Evolutionary conservation across 2,797 vertebrate genomes (phyloP), one percentile per base, ranked within the genome.

Genomic region (Chaunax sp.): DNA sequence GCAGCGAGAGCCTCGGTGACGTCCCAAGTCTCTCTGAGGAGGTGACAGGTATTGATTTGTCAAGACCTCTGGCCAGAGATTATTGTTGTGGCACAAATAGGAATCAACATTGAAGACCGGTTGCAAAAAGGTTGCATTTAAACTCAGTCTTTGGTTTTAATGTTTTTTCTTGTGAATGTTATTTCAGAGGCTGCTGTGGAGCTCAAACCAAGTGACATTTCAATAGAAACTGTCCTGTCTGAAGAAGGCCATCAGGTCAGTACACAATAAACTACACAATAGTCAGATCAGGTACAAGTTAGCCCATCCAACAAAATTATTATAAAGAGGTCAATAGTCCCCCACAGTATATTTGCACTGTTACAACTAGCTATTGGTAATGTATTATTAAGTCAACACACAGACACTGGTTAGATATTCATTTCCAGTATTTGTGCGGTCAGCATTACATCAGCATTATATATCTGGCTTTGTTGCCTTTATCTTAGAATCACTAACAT

Each of bases 201-300:
- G 62, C 72, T 87, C 28, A 93, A 90, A 72, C 60, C 74, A 22
- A 80, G 74, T 76, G 91, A 92, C 64, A 69, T 86, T 45, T 75
- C 77, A 28, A n/a, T 87, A 56, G 92, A 94, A 72, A 86, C 89
- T 0, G 67, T 91, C 14, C 78, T 94, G 49, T 94, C 93, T 54
- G 93, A 94, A 66, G 93, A 94, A 75, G 93, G 93, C 28, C 92
- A 93, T 35, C 91, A 93, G 94, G 94, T 95, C 68, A 60, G 91
- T 86, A 38, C 47, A 59, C 11, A 26, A 3, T 49, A 11, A 61
- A 43, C 41, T 30, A 23, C 22, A 2, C 9, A 26, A 18, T 47
- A 30, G 38, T 62, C 22, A 9, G 12, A 35, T 35, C 1, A 30
- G 28, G n/a, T n/a, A n/a, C n/a, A n/a, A n/a, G n/a, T n/a, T n/a